Evolutionary conservation across 2,113 vertebrate genomes (phyloP).

Genomic region (Lota lota): DNA sequence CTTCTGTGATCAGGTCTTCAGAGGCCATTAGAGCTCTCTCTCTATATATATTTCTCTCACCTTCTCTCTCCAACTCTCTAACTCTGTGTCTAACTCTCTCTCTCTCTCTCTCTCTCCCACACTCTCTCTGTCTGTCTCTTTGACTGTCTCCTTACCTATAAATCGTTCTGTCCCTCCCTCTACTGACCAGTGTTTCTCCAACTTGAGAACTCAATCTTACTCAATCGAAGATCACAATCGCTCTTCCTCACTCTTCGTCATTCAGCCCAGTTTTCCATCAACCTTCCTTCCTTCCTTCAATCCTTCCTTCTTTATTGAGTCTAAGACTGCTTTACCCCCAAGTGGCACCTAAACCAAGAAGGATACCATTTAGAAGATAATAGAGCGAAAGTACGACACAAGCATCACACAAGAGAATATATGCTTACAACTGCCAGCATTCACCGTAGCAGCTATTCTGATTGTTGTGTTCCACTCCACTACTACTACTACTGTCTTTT

Average conservation of each 20-base stretch:
- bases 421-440: no score
- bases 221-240: constrained; percentile 29
- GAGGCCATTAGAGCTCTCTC: no score
- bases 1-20: neutral
- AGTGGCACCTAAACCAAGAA: no score
- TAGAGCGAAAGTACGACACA: no score
- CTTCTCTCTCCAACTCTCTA: neutral
- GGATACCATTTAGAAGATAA: no score
- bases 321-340: neutral
- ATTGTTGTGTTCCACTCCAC: no score
- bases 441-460: no score
- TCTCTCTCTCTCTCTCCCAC: constrained; percentile 31
- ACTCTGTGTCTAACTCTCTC: neutral
- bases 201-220: neutral
- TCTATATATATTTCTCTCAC: constrained; percentile 14
- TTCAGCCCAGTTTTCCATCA: neutral
- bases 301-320: no score
- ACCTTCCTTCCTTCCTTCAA: constrained; percentile 15
- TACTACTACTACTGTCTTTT: no score
- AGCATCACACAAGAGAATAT: no score
- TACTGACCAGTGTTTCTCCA: constrained; percentile 13
- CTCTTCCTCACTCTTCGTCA: neutral
- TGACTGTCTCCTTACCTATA: constrained; percentile 22
- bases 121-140: constrained; percentile 11
- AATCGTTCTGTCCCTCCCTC: constrained; percentile 12